Evolutionary conservation across 1,140 invertebrate species (phyloP), one percentile per base, ranked within the genome.

Genomic region (Listronotus oregonensis): DNA sequence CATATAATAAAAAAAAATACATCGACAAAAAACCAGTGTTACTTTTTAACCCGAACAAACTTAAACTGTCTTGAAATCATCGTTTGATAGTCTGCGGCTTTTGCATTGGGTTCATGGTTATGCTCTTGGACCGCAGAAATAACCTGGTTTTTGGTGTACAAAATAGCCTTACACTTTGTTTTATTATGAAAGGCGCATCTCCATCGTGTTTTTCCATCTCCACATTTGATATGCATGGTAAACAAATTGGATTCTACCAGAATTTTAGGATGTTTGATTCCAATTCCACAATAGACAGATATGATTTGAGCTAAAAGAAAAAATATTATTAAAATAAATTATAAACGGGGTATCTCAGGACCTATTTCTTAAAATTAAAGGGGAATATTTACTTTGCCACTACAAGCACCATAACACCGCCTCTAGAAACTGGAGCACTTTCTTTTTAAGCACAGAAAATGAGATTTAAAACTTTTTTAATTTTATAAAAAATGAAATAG

Each of bases 11-110:
- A n/a, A n/a, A n/a, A n/a, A n/a, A n/a, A n/a, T n/a, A n/a, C n/a
- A n/a, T n/a, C n/a, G n/a, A n/a, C n/a, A n/a, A n/a, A n/a, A n/a
- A n/a, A n/a, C n/a, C n/a, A n/a, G n/a, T n/a, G n/a, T n/a, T n/a
- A n/a, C 18, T 49, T 49, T 49, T 18, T 49, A 21, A 18, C 7
- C 11, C 18, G 15, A 18, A 49, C 18, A 49, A 21, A 49, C 7
- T 17, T 15, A 49, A 49, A 49, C 18, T 27, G 46, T 49, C 11
- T 49, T 6, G 46, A 11, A 49, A 49, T 49, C 46, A 49, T 49
- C 46, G 18, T 18, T 27, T 49, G 15, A 49, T 49, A 49, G 21
- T 49, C 46, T 0, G 15, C 7, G 7, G 46, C 15, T 21, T 27
- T 49, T 9, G 46, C 46, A 21, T 21, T 18, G 6, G 46, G 18